A percentile compares a stretch with the other conserved stretches of the same genome.
Conservation (phyloP, 1,140 invertebrate species). For the Drosophila neocordata region DNA sequence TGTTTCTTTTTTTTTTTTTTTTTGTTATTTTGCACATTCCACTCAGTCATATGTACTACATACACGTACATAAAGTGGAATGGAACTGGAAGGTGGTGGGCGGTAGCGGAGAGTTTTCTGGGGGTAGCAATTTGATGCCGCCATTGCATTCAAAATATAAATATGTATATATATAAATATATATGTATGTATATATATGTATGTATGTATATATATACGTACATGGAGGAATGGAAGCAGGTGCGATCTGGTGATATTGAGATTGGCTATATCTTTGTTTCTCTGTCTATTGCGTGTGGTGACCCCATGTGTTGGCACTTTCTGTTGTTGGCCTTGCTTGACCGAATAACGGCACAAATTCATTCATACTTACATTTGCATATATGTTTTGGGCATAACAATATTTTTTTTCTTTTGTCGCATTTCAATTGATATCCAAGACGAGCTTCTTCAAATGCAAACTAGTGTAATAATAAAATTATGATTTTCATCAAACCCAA, state of each 20-base stretch:
- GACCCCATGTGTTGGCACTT: slow-evolving; percentile 41
- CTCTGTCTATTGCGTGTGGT: slow-evolving; percentile 21
- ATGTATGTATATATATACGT: neutral
- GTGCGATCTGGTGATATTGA: slow-evolving; percentile 2
- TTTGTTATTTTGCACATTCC: slow-evolving; percentile 38
- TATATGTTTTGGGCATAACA: slow-evolving; percentile 49
- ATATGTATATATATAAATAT: slow-evolving; percentile 1
- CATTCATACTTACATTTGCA: slow-evolving; percentile 1
- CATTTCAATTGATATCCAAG: neutral
- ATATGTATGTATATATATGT: neutral
- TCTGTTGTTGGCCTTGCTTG: slow-evolving; percentile 59
- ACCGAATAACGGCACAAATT: neutral
- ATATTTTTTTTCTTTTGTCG: slow-evolving; percentile 24
- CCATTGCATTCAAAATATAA: slow-evolving; percentile 19
- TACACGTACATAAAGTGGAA: neutral
- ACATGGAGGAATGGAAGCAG: slow-evolving; percentile 2
- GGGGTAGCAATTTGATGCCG: slow-evolving; percentile 32
- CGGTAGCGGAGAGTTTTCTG: neutral
- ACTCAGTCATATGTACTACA: slow-evolving; percentile 7
- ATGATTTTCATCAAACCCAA: no score
- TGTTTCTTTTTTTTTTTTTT: slow-evolving; percentile 11
- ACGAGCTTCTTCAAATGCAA: no score
- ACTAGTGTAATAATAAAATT: no score
- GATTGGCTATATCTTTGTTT: neutral
- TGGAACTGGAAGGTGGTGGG: slow-evolving; percentile 27